A percentile compares a stretch with the other conserved stretches of the same genome.
These are phyloP conservation scores for Drosophila lacteicornis DNA, from an alignment of 1,140 invertebrate genomes.

Conservation along the genomic window DNA sequence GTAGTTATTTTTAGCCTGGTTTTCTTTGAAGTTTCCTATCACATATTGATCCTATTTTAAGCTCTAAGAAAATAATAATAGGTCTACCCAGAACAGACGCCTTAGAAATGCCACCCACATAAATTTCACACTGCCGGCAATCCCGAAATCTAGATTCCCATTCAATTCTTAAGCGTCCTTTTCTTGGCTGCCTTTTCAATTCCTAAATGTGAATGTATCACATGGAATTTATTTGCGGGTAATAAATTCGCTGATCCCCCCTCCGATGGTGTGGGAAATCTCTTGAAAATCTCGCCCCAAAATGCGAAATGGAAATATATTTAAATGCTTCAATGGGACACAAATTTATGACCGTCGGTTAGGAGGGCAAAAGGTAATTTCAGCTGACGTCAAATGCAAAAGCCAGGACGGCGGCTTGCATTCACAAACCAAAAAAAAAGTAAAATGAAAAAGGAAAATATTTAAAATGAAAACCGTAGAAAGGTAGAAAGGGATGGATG, in stretches of 20 bases:
- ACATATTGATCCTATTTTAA: not conserved
- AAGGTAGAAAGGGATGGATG: not conserved
- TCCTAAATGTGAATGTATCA: constrained; percentile 53
- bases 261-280: constrained; percentile 17
- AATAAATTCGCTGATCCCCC: constrained; percentile 56
- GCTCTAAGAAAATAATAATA: not conserved
- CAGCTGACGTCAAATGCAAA: constrained; percentile 66
- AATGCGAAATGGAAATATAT: constrained; percentile 64
- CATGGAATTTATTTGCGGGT: constrained; percentile 62
- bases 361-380: constrained; percentile 28
- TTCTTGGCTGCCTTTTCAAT: constrained; percentile 35
- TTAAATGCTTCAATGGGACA: constrained; percentile 66
- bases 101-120: constrained; percentile 5
- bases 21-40: not conserved
- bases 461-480: constrained; percentile 55
- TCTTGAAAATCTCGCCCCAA: constrained; percentile 45
- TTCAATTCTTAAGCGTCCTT: constrained; percentile 9
- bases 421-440: constrained; percentile 49
- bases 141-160: constrained; percentile 8
- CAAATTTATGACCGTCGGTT: constrained; percentile 56
- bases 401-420: constrained; percentile 31
- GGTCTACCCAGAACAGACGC: not conserved
- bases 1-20: not conserved
- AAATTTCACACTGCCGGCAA: constrained; percentile 24
- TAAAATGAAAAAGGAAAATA: constrained; percentile 36